Conservation (phyloP, 2,113 vertebrate genomes). For the Pelusios castaneus region DNA sequence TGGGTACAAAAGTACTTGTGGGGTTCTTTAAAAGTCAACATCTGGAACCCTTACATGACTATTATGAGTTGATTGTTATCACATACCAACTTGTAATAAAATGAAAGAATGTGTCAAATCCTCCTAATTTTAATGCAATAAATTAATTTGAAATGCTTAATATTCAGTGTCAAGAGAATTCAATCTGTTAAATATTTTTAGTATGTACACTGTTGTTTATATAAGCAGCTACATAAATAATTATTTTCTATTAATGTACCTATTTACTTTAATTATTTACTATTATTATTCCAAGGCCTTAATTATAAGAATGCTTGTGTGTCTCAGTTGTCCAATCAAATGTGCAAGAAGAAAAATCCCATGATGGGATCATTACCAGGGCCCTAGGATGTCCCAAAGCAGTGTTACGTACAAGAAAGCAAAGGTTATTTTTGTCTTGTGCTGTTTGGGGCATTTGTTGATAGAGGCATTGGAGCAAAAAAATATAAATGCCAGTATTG, state of each 20-base stretch:
- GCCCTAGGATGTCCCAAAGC: neutral
- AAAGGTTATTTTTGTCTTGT: neutral
- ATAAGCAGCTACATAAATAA: neutral
- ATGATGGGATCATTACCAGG: neutral
- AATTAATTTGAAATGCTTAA: neutral
- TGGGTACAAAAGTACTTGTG: neutral
- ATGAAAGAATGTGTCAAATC: neutral
- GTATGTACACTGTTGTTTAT: neutral
- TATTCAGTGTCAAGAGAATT: neutral
- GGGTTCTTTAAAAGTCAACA: neutral
- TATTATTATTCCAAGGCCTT: neutral
- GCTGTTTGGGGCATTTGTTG: neutral
- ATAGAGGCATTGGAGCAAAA: neutral
- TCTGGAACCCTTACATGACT: no score
- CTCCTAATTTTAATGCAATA: neutral
- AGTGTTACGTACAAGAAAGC: neutral
- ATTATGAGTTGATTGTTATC: neutral
- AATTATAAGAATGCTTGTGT: neutral
- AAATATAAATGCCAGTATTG: neutral
- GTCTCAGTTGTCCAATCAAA: neutral
- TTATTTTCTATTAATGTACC: neutral
- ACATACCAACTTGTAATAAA: neutral
- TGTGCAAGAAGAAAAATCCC: neutral
- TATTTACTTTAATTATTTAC: neutral
- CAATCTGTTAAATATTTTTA: neutral